Conservation (phyloP, 2,113 vertebrate genomes). For the Chionomys nivalis region DNA sequence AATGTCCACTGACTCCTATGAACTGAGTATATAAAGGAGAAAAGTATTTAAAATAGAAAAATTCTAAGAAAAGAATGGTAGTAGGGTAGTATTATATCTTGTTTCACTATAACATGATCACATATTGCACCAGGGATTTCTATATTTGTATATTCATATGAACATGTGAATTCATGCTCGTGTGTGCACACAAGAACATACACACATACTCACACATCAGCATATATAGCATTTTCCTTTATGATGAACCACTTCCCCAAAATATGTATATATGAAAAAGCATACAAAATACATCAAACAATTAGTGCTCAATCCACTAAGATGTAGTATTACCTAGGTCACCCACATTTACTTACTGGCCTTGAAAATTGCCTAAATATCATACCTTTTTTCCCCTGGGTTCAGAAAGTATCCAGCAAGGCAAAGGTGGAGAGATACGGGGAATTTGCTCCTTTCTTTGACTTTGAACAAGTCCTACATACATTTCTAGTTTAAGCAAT, state of each 20-base stretch:
- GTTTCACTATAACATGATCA: background rate
- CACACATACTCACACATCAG: background rate
- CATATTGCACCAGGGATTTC: background rate
- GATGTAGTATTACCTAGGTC: background rate
- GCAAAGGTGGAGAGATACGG: background rate
- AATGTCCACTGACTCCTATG: background rate
- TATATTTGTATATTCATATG: background rate
- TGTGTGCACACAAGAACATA: background rate
- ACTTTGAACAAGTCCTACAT: background rate
- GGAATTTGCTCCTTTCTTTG: background rate
- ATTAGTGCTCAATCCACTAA: background rate
- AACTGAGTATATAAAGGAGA: background rate
- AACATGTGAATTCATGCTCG: background rate
- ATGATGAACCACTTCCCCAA: background rate
- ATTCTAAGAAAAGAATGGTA: background rate
- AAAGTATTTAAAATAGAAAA: background rate
- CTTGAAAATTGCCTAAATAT: background rate
- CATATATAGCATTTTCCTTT: background rate
- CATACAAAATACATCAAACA: background rate
- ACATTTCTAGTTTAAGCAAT: background rate
- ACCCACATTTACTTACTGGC: background rate
- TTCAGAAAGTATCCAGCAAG: background rate
- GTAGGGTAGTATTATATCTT: fast-evolving
- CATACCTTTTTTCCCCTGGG: background rate
- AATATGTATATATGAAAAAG: background rate